Conservation (phyloP, 2,113 vertebrate species). For the Pluvialis apricaria region DNA sequence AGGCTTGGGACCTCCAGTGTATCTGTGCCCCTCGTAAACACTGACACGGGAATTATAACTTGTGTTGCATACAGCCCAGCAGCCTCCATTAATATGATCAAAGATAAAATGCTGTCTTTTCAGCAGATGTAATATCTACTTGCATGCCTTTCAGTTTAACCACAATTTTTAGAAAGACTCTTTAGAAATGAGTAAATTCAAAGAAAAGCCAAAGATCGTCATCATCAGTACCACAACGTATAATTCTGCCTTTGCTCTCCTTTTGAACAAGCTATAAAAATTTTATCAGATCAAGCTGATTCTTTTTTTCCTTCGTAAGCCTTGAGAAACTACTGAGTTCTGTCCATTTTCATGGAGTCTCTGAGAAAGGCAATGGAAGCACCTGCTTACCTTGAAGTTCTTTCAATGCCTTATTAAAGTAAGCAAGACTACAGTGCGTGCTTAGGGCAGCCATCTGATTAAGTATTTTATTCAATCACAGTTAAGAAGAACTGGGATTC, state of each 20-base stretch:
- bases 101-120: neutral
- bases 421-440: neutral
- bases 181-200: neutral
- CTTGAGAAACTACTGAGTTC: neutral
- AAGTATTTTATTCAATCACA: neutral
- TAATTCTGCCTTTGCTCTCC: neutral
- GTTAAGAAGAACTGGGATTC: neutral
- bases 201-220: neutral
- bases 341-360: neutral
- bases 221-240: neutral
- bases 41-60: accelerated
- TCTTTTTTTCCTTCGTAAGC: neutral
- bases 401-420: neutral
- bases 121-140: neutral
- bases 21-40: neutral
- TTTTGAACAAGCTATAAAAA: neutral
- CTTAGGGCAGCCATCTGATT: neutral
- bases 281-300: neutral
- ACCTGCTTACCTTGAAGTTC: neutral
- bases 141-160: neutral
- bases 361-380: neutral
- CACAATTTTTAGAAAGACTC: neutral
- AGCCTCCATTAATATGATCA: neutral
- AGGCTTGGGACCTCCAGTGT: neutral
- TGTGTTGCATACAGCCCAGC: neutral